Conservation (phyloP, 2,888 invertebrate genomes). For the Conus canariensis region DNA sequence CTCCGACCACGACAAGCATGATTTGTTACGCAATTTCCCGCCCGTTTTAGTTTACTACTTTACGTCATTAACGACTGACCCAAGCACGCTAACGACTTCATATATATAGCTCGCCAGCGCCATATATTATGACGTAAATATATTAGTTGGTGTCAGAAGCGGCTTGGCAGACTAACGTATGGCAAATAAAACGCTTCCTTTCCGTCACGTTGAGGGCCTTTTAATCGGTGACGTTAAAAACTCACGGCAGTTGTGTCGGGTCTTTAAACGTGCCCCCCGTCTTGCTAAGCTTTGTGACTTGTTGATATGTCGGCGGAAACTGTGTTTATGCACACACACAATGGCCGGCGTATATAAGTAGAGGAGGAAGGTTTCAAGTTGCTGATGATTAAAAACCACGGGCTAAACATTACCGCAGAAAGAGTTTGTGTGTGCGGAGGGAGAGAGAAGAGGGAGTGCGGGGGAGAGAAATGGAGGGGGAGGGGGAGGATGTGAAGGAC, state of each 20-base stretch:
- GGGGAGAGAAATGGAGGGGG: no score
- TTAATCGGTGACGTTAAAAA: background rate
- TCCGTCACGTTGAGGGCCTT: background rate
- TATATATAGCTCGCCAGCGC: background rate
- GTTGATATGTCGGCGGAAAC: no score
- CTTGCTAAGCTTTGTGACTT: no score
- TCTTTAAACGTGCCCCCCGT: no score
- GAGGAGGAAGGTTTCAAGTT: no score
- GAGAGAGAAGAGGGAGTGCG: no score
- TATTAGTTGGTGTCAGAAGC: background rate
- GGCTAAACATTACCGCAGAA: no score
- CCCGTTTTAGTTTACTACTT: background rate
- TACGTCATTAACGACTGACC: background rate
- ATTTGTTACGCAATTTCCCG: slow-evolving; percentile 1
- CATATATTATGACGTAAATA: background rate
- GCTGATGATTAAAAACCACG: no score
- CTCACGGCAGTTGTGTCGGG: background rate
- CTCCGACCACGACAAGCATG: background rate
- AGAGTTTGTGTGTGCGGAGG: no score
- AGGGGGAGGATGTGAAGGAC: no score
- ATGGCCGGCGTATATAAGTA: no score
- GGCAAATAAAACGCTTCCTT: background rate
- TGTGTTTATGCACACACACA: no score
- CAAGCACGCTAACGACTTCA: background rate
- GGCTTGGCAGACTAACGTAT: background rate